Conservation (phyloP, 1,140 invertebrate genomes). For the Ptiloglossa arizonensis region DNA sequence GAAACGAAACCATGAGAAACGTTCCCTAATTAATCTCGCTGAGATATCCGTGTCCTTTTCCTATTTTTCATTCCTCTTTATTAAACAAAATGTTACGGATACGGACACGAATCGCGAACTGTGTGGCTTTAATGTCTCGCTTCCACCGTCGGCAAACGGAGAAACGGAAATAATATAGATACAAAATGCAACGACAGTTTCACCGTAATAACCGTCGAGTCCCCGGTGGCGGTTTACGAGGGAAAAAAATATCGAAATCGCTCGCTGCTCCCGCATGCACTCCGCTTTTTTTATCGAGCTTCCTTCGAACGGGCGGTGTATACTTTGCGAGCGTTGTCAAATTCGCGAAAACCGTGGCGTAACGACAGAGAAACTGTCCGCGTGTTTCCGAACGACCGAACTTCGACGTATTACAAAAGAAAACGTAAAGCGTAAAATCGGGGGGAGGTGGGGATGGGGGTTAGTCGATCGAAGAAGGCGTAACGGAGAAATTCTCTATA, state of each 20-base stretch:
- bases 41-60: background rate
- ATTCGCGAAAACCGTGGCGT: background rate
- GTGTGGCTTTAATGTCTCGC: background rate
- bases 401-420: background rate
- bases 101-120: background rate
- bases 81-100: background rate
- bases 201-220: constrained; percentile 2
- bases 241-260: constrained; percentile 20
- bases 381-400: background rate
- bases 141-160: background rate
- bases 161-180: background rate
- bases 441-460: no score
- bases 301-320: background rate
- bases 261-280: background rate
- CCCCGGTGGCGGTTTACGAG: background rate
- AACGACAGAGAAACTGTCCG: background rate
- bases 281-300: background rate
- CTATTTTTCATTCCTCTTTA: background rate
- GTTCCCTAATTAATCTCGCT: constrained; percentile 15
- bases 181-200: constrained; percentile 13
- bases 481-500: constrained; percentile 5
- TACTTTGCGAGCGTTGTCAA: background rate
- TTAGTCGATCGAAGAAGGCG: background rate
- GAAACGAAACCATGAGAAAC: background rate
- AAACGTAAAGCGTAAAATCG: no score